These are phyloP conservation scores for Ictalurus furcatus DNA, from an alignment of 2,113 vertebrate species.

Conservation along the genomic window DNA sequence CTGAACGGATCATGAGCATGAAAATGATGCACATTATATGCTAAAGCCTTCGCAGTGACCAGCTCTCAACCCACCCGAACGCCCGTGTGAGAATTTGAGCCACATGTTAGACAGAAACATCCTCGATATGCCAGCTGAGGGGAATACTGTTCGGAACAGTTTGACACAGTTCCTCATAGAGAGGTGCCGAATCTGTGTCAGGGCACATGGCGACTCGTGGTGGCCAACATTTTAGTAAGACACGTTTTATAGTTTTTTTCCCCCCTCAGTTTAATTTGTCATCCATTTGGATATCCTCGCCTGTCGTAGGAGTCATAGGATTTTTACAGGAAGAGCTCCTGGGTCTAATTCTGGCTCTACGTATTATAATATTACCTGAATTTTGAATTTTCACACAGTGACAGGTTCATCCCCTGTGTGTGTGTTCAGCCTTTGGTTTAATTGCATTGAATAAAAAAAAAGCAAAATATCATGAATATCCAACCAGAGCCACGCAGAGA, in stretches of 20 bases:
- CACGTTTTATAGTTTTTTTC: not conserved
- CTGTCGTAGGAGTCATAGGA: conserved; percentile 20
- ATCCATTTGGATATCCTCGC: not conserved
- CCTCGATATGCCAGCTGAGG: no score
- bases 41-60: not conserved
- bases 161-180: not conserved
- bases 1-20: not conserved
- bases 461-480: conserved; percentile 62
- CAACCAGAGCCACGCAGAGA: conserved; percentile 60
- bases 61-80: not conserved
- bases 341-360: conserved; percentile 15
- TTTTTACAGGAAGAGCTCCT: conserved; percentile 23
- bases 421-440: conserved; percentile 62
- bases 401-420: conserved; percentile 49
- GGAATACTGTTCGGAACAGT: not conserved
- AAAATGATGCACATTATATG: not conserved
- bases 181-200: not conserved
- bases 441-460: conserved; percentile 59
- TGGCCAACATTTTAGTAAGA: not conserved
- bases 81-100: not conserved
- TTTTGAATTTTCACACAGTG: conserved; percentile 30
- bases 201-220: not conserved
- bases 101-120: not conserved
- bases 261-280: no score
- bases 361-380: conserved; percentile 22